Conservation (phyloP, 1,140 invertebrate species). For the Zophobas atratus region DNA sequence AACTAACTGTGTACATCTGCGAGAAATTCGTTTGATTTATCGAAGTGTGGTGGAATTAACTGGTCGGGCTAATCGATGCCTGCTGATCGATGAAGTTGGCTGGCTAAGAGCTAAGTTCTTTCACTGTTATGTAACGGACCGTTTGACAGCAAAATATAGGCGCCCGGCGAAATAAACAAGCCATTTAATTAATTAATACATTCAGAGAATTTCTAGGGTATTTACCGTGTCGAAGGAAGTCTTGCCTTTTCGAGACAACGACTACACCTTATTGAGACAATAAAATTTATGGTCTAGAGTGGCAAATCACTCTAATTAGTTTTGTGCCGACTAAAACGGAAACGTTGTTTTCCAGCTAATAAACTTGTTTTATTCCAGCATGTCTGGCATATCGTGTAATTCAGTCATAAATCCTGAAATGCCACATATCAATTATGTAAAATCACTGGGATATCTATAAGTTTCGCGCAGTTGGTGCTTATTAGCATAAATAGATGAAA, state of each 20-base stretch:
- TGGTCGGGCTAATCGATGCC: conserved; percentile 13
- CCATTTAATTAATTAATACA: conserved; percentile 43
- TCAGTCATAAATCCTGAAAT: conserved; percentile 50
- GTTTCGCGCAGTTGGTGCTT: conserved; percentile 32
- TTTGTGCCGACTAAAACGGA: conserved; percentile 48
- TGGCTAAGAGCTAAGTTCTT: neutral
- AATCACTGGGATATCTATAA: conserved; percentile 42
- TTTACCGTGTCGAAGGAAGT: conserved; percentile 29
- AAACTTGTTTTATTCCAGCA: conserved; percentile 47
- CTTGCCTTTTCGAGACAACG: conserved; percentile 47
- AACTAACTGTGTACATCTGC: neutral
- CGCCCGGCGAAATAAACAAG: conserved; percentile 28
- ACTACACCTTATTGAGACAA: conserved; percentile 50
- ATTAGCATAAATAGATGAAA: conserved; percentile 32
- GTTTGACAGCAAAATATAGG: conserved; percentile 15
- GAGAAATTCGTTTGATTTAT: conserved; percentile 8
- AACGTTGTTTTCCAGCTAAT: conserved; percentile 48
- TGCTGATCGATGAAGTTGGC: conserved; percentile 13
- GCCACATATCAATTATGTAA: conserved; percentile 50
- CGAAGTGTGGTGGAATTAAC: neutral
- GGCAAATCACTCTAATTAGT: conserved; percentile 53
- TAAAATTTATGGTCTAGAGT: conserved; percentile 52
- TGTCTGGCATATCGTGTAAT: conserved; percentile 48
- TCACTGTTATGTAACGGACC: conserved; percentile 37
- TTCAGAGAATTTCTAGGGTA: conserved; percentile 39